Base-by-base conservation (phyloP, 1,140 invertebrate genomes). In the Aphidius ervi region DNA sequence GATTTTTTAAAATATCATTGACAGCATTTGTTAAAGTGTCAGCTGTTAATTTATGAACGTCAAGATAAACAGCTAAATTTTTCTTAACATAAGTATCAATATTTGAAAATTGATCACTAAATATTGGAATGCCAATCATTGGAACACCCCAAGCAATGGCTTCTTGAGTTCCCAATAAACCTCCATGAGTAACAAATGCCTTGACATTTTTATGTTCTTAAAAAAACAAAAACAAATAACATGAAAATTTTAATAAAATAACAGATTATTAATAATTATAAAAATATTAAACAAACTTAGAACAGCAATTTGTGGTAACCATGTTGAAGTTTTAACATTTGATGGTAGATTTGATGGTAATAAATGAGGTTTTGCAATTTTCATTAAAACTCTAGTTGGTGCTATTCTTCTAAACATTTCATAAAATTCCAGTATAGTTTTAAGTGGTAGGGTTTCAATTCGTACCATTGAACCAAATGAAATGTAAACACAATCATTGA, bases 231-330 rank as follows among this genome's bases (percentile, higher is more conserved):
- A 3, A 31, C 2, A 31, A 31, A n/a, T n/a, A n/a, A n/a, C n/a
- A n/a, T n/a, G n/a, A n/a, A n/a, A 1, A 31, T 31, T 31, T 31
- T 31, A 31, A 31, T 3, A 3, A 31, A 31, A 31, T 4, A 31
- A 31, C 23, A 31, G 1, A 31, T 31, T 31, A 31, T 31, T 3
- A 3, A 3, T 31, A 31, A 31, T 31, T 1, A 16, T 31, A 31
- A 3, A 31, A 31, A 31, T 31, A 31, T 31, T 31, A 3, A 47
- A 58, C 65, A 71, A 69, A 79, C 82, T 80, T 40, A 85, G 64
- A 62, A 85, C 69, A 67, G 81, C 82, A 53, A 82, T 79, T 74
- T 89, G 87, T n/a, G 87, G 87, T 64, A 88, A 69, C 87, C 87
- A 88, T 55, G 78, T 71, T 47, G 75, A 63, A 0, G 82, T 78